Conservation (phyloP, 2,113 vertebrate species). For the Platanista minor region DNA sequence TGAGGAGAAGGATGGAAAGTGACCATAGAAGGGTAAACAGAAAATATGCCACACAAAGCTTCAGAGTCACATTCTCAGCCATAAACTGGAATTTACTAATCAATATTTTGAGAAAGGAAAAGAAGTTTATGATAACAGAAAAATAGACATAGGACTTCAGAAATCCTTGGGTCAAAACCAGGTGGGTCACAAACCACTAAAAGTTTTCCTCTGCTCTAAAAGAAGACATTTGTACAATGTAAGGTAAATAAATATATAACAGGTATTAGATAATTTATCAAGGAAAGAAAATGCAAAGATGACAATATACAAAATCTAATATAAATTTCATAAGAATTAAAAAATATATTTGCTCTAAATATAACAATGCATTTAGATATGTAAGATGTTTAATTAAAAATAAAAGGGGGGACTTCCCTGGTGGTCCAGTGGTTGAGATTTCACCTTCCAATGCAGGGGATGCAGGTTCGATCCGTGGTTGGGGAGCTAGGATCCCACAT, state of each 20-base stretch:
- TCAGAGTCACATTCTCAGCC: background rate
- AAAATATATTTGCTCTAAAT: background rate
- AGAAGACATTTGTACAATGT: background rate
- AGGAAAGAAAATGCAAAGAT: background rate
- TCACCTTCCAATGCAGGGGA: too few relatives aligned
- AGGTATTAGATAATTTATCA: background rate
- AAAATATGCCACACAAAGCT: background rate
- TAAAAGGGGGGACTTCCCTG: background rate
- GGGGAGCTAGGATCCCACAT: too few relatives aligned
- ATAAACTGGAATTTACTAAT: background rate
- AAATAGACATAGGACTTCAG: background rate
- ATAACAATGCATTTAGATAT: background rate
- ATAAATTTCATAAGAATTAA: background rate
- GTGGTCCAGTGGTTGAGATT: too few relatives aligned
- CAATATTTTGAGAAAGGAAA: background rate
- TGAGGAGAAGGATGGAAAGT: background rate
- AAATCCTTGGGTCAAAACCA: background rate
- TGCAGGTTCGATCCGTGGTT: too few relatives aligned
- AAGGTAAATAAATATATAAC: background rate
- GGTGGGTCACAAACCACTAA: background rate
- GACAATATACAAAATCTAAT: background rate
- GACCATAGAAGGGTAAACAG: background rate
- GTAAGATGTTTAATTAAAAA: background rate
- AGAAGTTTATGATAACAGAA: background rate
- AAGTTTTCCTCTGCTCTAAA: background rate